Conservation (phyloP, 2,113 vertebrate species). For the Charina bottae region DNA sequence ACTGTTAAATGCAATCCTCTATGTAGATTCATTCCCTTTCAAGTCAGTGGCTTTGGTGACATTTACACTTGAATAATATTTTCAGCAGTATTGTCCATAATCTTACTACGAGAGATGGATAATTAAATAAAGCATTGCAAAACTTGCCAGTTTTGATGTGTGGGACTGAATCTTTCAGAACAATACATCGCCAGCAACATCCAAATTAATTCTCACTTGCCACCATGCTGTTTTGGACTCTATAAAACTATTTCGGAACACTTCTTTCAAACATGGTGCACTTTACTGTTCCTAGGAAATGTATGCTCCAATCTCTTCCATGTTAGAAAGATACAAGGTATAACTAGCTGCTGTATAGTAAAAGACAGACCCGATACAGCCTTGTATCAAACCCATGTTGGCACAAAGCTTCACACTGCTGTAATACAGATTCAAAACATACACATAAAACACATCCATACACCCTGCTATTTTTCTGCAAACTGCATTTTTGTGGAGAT, state of each 20-base stretch:
- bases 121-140: conserved; percentile 14
- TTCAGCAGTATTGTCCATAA: neutral
- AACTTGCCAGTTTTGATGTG: neutral
- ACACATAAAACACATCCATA: neutral
- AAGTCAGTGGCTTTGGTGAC: neutral
- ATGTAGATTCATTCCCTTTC: neutral
- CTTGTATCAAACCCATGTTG: neutral
- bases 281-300: neutral
- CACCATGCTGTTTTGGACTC: conserved; percentile 24
- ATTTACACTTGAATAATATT: neutral
- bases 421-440: conserved; percentile 36
- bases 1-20: neutral
- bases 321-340: neutral
- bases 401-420: neutral
- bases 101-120: conserved; percentile 20
- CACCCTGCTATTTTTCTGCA: conserved; percentile 39
- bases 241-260: conserved; percentile 32
- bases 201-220: conserved; percentile 30
- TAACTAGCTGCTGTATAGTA: conserved; percentile 1
- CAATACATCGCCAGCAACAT: conserved; percentile 40
- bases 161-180: conserved; percentile 44
- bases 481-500: conserved; percentile 26
- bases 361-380: conserved; percentile 30
- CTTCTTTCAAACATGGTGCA: conserved; percentile 5
- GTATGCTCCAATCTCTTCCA: neutral